Evolutionary conservation across 1,140 invertebrate species (phyloP), one percentile per base, ranked within the genome.

Genomic region (Heterodera schachtii): DNA sequence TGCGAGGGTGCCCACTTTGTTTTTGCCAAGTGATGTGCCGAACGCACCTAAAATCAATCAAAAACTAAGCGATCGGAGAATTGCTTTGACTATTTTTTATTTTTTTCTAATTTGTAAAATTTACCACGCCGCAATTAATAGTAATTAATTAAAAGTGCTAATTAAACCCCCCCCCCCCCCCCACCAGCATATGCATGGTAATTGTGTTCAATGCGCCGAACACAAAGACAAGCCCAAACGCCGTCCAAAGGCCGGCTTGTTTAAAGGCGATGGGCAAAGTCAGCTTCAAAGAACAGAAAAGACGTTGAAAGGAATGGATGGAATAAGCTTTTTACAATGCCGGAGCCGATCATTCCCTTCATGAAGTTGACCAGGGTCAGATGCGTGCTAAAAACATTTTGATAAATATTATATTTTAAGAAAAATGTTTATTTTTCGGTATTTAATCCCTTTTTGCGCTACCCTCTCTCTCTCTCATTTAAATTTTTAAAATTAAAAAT

Each of bases 181-280:
- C 70, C 8, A 86, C 86, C 43, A 87, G 71, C 76, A 86, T 82
- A 46, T 82, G 66, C 86, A 87, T 87, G 44, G 86, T 87, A 31
- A 83, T 79, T 6, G 85, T 84, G 66, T 85, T 87, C 3, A 87
- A 73, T 49, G 88, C 85, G 19, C 86, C 86, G 43, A 87, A 77
- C 46, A 87, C 21, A 73, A 87, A 75, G 13, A 87, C 82, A 11
- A 87, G 79, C n/a, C 73, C 41, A 49, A 87, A 84, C n/a, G 81
- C 86, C 46, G 83, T 80, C 82, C 82, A 82, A 21, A 88, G 73
- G 13, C 86, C 86, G 11, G 86, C 82, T 76, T 87, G 86, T 77
- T 84, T 80, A 74, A 87, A 87, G 11, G 83, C 87, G 6, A 87
- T 67, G 21, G 86, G 86, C 46, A 87, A 69, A 13, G 83, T 78